A percentile compares a stretch with the other conserved stretches of the same genome.
These are phyloP conservation scores for Isurus oxyrinchus DNA, from an alignment of 2,113 vertebrate genomes.

Conservation along the genomic window DNA sequence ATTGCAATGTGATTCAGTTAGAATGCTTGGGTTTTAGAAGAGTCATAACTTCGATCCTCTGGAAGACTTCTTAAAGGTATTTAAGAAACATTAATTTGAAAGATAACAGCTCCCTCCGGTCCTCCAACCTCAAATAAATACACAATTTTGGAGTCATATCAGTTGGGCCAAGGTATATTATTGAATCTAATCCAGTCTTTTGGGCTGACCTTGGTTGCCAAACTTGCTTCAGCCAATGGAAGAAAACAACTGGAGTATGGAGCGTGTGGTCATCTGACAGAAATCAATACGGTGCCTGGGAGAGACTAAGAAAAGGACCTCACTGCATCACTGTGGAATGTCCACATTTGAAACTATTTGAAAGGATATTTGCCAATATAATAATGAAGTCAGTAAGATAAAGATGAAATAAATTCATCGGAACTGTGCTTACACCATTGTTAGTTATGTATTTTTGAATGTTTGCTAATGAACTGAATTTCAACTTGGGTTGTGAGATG, in stretches of 20 bases:
- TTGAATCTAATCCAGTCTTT: background rate
- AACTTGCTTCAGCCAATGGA: background rate
- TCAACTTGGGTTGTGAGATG: background rate
- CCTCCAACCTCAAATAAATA: background rate
- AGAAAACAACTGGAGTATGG: background rate
- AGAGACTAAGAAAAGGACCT: background rate
- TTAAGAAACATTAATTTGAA: background rate
- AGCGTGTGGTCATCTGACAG: background rate
- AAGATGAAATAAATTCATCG: background rate
- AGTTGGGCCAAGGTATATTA: background rate
- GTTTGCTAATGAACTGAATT: background rate
- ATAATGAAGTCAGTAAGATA: background rate
- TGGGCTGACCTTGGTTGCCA: background rate
- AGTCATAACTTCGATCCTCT: background rate
- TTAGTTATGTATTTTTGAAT: background rate
- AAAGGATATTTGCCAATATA: background rate
- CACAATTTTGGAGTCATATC: background rate
- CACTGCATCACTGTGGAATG: background rate
- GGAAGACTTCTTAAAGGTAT: background rate
- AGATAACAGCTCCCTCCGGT: background rate
- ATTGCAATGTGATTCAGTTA: background rate
- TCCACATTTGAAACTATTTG: background rate
- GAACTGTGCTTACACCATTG: background rate
- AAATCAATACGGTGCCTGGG: background rate
- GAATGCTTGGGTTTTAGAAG: background rate